Evolutionary conservation across 2,113 vertebrate species (phyloP).

Genomic region (Buteo buteo): DNA sequence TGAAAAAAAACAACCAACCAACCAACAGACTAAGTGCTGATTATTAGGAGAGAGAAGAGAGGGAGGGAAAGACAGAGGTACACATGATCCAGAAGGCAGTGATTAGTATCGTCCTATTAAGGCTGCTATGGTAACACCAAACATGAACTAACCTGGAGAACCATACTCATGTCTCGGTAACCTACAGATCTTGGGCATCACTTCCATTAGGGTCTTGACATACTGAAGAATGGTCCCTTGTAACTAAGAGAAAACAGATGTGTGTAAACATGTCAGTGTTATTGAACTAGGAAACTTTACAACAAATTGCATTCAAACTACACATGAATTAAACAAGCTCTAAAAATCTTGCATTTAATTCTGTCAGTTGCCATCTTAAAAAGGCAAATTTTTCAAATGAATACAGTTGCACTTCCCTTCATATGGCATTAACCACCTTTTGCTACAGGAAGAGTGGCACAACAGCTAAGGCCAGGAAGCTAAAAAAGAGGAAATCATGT

Average conservation of each 20-base stretch:
- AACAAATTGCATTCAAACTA: neutral
- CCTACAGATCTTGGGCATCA: slow-evolving; percentile 91
- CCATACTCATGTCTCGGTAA: slow-evolving; percentile 87
- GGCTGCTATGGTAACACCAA: neutral
- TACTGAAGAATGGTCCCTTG: slow-evolving; percentile 90
- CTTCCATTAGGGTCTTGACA: slow-evolving; percentile 89
- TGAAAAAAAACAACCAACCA: neutral
- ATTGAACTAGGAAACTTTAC: neutral
- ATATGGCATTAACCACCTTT: neutral
- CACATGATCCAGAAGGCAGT: neutral
- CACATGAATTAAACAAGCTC: neutral
- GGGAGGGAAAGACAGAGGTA: neutral
- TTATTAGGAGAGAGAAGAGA: neutral
- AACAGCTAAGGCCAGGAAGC: neutral
- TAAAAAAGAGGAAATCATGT: neutral
- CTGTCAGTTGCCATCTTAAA: neutral
- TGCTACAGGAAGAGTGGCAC: neutral
- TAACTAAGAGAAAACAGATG: slow-evolving; percentile 65
- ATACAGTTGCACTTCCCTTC: neutral
- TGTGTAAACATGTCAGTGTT: neutral
- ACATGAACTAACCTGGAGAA: slow-evolving; percentile 79
- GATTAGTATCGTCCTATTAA: neutral
- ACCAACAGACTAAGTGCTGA: neutral
- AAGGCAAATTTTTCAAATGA: neutral
- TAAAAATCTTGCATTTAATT: neutral